These are phyloP conservation scores for Onychomys torridus DNA, from an alignment of 2,797 vertebrate genomes.

Conservation along the genomic window DNA sequence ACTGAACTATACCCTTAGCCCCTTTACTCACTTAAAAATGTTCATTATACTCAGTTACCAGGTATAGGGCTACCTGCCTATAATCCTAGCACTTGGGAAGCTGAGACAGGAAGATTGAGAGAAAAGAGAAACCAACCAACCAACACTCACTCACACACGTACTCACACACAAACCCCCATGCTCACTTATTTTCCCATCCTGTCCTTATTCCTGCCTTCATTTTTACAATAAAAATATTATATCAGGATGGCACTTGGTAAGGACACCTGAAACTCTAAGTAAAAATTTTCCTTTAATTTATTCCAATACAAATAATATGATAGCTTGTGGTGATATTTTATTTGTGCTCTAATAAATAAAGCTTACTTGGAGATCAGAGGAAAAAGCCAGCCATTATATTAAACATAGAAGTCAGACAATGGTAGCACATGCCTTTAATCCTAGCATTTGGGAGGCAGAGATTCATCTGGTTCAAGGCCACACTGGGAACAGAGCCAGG, in stretches of 20 bases:
- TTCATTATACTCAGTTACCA: background rate
- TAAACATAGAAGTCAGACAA: too few species aligned
- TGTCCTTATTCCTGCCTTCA: background rate
- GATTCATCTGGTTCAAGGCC: too few species aligned
- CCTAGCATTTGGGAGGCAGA: too few species aligned
- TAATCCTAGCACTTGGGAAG: background rate
- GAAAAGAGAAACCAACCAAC: background rate
- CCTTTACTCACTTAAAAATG: background rate
- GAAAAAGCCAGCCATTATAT: too few species aligned
- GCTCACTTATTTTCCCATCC: background rate
- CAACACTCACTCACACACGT: too few species aligned
- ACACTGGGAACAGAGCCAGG: too few species aligned
- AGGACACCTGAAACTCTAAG: background rate
- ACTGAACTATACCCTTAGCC: background rate
- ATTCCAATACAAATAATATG: background rate
- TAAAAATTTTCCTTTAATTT: background rate
- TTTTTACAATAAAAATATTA: background rate
- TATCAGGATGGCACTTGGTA: background rate
- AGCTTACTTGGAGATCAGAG: too few species aligned
- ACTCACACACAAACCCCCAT: fast-evolving
- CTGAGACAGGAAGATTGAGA: background rate
- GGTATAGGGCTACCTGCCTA: background rate
- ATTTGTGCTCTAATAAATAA: too few species aligned
- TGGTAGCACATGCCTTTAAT: too few species aligned
- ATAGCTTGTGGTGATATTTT: background rate